A percentile compares a stretch with the other conserved stretches of the same genome.
Conservation (phyloP, 2,113 vertebrate genomes). For the Rhodinocichla rosea region DNA sequence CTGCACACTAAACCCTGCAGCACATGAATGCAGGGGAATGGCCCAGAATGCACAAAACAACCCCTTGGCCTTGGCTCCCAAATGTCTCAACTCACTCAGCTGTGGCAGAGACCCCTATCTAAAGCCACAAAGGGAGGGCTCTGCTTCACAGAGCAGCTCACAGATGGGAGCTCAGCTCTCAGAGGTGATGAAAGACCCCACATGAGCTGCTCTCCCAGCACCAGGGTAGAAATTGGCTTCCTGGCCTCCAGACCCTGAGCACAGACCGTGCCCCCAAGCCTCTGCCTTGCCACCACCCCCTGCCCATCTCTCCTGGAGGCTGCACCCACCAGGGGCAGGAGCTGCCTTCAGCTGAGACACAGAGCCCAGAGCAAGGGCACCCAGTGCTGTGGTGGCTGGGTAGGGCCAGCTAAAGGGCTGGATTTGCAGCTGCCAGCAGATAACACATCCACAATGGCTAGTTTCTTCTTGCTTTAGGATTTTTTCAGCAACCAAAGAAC, state of each 20-base stretch:
- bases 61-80: not conserved
- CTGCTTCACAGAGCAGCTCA: accelerated
- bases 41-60: not conserved
- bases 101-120: accelerated
- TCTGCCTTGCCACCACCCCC: not conserved
- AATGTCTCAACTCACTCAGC: no score
- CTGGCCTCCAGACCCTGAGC: not conserved
- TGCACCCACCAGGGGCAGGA: no score
- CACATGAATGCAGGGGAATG: not conserved
- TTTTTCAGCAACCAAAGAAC: not conserved
- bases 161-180: not conserved
- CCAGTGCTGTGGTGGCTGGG: not conserved
- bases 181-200: accelerated
- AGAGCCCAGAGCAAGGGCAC: not conserved
- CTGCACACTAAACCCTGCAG: not conserved
- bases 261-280: accelerated
- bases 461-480: not conserved
- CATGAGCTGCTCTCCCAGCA: not conserved
- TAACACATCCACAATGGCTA: not conserved
- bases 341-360: not conserved
- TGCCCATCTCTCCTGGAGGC: not conserved
- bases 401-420: not conserved
- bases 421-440: not conserved
- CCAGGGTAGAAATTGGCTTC: not conserved
- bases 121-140: not conserved